These are phyloP conservation scores for Urosaurus nigricauda DNA, from an alignment of 2,797 vertebrate genomes.

Conservation along the genomic window DNA sequence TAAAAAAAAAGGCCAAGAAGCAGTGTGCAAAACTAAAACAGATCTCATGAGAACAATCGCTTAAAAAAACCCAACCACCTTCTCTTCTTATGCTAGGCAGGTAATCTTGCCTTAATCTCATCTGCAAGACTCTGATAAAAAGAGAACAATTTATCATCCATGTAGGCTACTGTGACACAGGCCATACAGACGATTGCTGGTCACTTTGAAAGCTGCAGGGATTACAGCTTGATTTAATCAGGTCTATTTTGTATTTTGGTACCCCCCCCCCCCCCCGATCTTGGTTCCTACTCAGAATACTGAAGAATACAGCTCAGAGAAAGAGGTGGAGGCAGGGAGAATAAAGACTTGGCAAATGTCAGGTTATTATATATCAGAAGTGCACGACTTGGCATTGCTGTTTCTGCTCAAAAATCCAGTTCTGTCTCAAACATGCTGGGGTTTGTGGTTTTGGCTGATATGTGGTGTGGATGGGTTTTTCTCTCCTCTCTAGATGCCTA, in stretches of 20 bases:
- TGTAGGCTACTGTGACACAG: neutral
- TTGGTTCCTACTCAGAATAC: neutral
- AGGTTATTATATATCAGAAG: too few species aligned
- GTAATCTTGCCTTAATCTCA: slow-evolving; percentile 28
- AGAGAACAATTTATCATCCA: slow-evolving; percentile 22
- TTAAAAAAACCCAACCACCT: neutral
- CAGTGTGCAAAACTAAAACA: neutral
- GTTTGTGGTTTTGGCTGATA: too few species aligned
- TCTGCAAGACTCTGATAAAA: slow-evolving; percentile 22
- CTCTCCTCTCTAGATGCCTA: too few species aligned
- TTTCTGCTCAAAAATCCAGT: too few species aligned
- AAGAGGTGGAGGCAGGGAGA: neutral
- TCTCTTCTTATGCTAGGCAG: neutral
- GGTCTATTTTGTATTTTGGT: slow-evolving; percentile 9
- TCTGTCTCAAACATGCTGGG: too few species aligned
- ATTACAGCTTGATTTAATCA: slow-evolving; percentile 31
- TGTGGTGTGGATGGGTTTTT: too few species aligned
- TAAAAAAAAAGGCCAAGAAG: neutral
- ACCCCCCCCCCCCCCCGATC: neutral
- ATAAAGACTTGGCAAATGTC: too few species aligned
- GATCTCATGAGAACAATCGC: neutral
- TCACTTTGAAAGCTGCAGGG: slow-evolving; percentile 19
- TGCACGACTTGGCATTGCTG: too few species aligned
- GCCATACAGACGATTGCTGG: neutral
- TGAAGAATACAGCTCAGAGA: neutral